Base-by-base conservation (phyloP, 2,888 invertebrate species). In the Pharmacophagus antenor region DNA sequence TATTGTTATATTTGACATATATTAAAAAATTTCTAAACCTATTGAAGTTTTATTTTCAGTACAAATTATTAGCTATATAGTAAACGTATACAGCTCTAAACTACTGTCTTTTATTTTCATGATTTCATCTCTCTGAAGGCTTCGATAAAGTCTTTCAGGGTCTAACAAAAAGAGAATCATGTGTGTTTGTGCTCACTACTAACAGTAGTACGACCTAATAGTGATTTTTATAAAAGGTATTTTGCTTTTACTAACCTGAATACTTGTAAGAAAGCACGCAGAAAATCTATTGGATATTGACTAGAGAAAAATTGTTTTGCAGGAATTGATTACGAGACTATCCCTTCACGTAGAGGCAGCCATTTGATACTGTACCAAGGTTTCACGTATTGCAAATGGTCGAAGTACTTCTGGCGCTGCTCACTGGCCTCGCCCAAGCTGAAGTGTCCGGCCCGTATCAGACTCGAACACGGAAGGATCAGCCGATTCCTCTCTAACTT, bases 361-460 rank as follows among this genome's bases (percentile, higher is more conserved):
- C 18, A 52, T 18, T 37, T 56, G 47, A 56, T 61, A 22, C 22
- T 61, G 3, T 57, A 53, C 8, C 17, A 62, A 15, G 69, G 69
- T 6, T 64, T 56, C 44, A 63, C 62, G 15, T 65, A 62, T 44
- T 62, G 61, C 51, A 61, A 54, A 12, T 58, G 22, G 17, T 65
- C 62, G 17, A 21, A 25, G 0, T 62, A 46, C 18, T 52, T 46
- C 37, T 65, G 65, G 63, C 56, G 58, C 7, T 65, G 65, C 27
- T 59, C 63, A 2, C 61, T 58, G 17, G 27, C 48, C 2, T 47
- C 61, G 0, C 52, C 50, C 2, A 52, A n/a, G 41, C 25, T 15
- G 12, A 54, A 44, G 8, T 64, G 62, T 22, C 53, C 27, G 1
- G 64, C 62, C 3, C 41, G 58, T 2, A 23, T 64, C 37, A 56